Percentiles rank a stretch among this genome's conserved stretches.
phyloP scores from a whole-genome alignment of 1,140 invertebrate species.

The Mizuhopecten yessoensis region DNA sequence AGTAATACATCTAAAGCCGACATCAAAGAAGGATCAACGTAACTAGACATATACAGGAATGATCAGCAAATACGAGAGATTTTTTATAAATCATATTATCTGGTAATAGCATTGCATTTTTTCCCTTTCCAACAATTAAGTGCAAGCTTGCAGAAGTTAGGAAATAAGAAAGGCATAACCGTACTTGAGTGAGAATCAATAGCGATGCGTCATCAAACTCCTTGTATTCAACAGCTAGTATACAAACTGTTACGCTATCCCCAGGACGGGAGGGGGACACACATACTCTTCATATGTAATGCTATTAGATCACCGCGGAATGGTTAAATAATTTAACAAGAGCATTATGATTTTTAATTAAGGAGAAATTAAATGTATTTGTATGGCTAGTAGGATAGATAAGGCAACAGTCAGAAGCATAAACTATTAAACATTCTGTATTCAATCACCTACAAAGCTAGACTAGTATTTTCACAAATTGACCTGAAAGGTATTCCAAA shows the following conservation, averaged over 20 bases:
- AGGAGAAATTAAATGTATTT: neutral
- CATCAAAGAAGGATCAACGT: neutral
- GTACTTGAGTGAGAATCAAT: neutral
- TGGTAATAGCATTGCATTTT: neutral
- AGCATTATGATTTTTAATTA: neutral
- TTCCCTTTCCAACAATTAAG: neutral
- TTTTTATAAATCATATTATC: no score
- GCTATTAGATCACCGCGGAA: no score
- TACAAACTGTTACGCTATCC: neutral
- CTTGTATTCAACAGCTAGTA: neutral
- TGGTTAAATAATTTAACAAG: neutral
- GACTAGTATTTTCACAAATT: no score
- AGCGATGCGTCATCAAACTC: constrained; percentile 29
- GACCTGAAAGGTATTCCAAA: no score
- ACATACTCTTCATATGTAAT: neutral
- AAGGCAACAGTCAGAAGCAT: no score
- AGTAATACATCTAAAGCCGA: neutral
- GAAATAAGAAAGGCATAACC: neutral
- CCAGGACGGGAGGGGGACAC: neutral
- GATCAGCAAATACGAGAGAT: neutral
- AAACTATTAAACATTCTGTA: no score
- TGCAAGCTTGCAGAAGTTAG: constrained; percentile 3
- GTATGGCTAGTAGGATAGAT: no score
- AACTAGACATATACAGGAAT: neutral
- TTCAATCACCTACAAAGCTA: no score